Percentiles rank a stretch among this genome's conserved stretches.
Conservation (phyloP, 1,140 invertebrate species). For the Palaemon carinicauda region DNA sequence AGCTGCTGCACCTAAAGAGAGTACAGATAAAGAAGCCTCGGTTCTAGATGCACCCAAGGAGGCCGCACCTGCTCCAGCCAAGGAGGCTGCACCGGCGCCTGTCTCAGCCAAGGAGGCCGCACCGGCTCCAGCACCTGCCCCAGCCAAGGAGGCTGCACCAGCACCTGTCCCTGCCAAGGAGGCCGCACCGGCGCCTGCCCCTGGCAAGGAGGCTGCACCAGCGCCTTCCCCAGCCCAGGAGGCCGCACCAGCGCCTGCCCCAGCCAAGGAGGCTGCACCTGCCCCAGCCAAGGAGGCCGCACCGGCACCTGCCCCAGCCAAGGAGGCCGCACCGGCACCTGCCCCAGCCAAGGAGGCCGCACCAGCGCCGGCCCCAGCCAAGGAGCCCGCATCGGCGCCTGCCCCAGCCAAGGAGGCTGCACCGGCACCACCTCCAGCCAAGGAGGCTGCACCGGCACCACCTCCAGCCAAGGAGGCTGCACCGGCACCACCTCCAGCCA, state of each 20-base stretch:
- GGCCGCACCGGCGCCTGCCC: not conserved
- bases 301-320: not conserved
- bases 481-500: not conserved
- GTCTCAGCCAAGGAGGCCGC: constrained; percentile 5
- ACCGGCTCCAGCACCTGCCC: not conserved
- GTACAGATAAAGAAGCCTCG: not conserved
- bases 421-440: not conserved
- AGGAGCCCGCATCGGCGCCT: not conserved
- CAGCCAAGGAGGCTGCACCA: not conserved
- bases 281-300: not conserved
- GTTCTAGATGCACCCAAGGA: not conserved
- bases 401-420: constrained; percentile 3
- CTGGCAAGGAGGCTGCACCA: not conserved
- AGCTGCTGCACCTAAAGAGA: constrained; percentile 19
- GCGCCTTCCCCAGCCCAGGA: not conserved
- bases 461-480: not conserved
- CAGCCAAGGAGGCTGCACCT: not conserved
- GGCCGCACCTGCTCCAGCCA: not conserved
- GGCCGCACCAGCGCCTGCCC: not conserved
- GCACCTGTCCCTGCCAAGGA: not conserved
- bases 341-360: constrained; percentile 2
- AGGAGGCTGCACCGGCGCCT: not conserved
- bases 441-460: not conserved
- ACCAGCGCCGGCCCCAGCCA: not conserved
- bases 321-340: no score